Conservation (phyloP, 23 tunicate species). For the Halocynthia aurantium region DNA sequence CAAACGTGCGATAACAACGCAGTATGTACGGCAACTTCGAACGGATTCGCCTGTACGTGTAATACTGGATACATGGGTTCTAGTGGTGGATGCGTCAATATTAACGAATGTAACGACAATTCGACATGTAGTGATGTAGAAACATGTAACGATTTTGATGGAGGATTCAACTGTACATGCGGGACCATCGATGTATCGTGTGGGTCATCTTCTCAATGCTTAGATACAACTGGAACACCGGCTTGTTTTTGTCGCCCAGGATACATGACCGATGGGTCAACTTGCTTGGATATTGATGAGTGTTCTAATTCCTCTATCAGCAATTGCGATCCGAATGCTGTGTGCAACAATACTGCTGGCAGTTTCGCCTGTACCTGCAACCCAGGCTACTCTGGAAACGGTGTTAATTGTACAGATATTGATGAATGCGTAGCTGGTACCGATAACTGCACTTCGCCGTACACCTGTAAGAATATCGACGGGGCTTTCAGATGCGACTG, state of each 20-base stretch:
- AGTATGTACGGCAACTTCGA: conserved; percentile 4
- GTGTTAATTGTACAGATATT: conserved; percentile 10
- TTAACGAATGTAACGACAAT: conserved; percentile 21
- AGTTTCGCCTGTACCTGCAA: conserved; percentile 15
- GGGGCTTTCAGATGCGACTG: conserved; percentile 26
- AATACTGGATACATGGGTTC: conserved; percentile 13
- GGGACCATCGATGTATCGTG: conserved; percentile 5
- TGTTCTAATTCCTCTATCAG: neutral
- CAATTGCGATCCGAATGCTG: neutral
- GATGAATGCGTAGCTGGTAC: conserved; percentile 20
- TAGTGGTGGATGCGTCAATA: conserved; percentile 13
- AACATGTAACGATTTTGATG: conserved; percentile 21
- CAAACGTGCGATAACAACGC: conserved; percentile 14
- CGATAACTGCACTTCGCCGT: conserved; percentile 20
- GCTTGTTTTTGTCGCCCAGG: conserved; percentile 12
- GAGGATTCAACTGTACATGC: conserved; percentile 25
- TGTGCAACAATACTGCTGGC: conserved; percentile 8
- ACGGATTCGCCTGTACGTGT: conserved; percentile 13
- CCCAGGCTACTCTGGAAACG: conserved; percentile 19
- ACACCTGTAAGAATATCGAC: conserved; percentile 6
- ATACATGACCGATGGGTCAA: conserved; percentile 9
- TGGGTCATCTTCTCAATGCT: neutral
- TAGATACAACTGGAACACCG: neutral
- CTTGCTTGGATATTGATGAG: conserved; percentile 11
- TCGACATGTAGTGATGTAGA: conserved; percentile 5